Evolutionary conservation across 1,140 invertebrate genomes (phyloP), one percentile per base, ranked within the genome.

Genomic region (Aricia agestis): DNA sequence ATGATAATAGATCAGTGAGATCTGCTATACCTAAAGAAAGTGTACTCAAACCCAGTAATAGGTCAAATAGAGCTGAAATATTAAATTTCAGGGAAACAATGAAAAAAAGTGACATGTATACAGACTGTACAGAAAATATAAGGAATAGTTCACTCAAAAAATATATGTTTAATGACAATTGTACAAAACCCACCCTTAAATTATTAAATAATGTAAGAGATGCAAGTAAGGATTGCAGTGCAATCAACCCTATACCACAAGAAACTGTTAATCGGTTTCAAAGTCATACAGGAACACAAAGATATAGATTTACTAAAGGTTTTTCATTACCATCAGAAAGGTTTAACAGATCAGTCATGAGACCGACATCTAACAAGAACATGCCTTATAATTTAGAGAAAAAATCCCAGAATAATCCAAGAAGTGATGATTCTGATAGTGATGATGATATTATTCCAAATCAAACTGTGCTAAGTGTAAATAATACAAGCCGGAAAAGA

Each of bases 291-390:
- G 59, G 73, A 25, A 77, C 67, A 32, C 79, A 81, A 72, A 86
- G 82, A 75, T 80, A 87, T 4, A 76, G 81, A 70, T 86, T 89
- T 70, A 73, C 77, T 75, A 83, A 75, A 80, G 74, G 81, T n/a
- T 83, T 80, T 72, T 71, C 80, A 66, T 79, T 87, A 45, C 86
- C 87, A 70, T 83, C 82, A 57, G 82, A 89, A 78, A 84, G 85
- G 69, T 89, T 89, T 74, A 81, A 88, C 36, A 82, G 74, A 72
- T 80, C 80, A 58, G 18, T 71, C 18, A 70, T 68, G 57, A 74
- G 69, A 70, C n/a, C 72, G 18, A 75, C 75, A 65, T 25, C 70
- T 58, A 75, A 78, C 76, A 72, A 67, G 19, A 32, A 45, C 31
- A 70, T 70, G 10, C 31, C 59, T 69, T 15, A 66, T 32, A 31